These are phyloP conservation scores for Campoplex capitator DNA, from an alignment of 2,888 invertebrate genomes.

Conservation along the genomic window DNA sequence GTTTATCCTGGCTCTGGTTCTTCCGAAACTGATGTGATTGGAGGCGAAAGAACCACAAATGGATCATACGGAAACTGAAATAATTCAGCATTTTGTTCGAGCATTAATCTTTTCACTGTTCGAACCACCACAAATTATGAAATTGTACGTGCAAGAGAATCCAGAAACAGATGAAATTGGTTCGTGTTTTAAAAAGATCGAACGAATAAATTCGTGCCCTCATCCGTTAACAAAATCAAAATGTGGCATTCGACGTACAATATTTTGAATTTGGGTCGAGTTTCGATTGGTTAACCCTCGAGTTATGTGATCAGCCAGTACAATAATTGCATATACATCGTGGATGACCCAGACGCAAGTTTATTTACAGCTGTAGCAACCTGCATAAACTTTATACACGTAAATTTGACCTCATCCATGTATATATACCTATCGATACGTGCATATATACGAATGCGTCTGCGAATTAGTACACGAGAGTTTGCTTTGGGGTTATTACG, in stretches of 20 bases:
- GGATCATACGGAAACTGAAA: no score
- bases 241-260: neutral
- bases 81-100: no score
- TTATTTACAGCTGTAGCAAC: constrained; percentile 17
- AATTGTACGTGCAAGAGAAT: neutral
- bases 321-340: neutral
- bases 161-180: neutral
- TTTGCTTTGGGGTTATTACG: constrained; percentile 80
- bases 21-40: no score
- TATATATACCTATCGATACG: constrained; percentile 12
- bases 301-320: constrained; percentile 23
- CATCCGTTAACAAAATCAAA: neutral
- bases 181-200: neutral
- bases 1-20: no score
- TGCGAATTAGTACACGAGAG: constrained; percentile 78
- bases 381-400: constrained; percentile 33
- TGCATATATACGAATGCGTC: constrained; percentile 58
- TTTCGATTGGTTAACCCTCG: constrained; percentile 13
- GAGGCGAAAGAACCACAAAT: no score
- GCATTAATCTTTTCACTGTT: no score
- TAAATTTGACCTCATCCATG: neutral
- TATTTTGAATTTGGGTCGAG: neutral
- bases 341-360: constrained; percentile 53
- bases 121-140: no score
- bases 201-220: neutral